Evolutionary conservation across 1,140 invertebrate species (phyloP), one percentile per base, ranked within the genome.

Genomic region (Eulimnadia texana): DNA sequence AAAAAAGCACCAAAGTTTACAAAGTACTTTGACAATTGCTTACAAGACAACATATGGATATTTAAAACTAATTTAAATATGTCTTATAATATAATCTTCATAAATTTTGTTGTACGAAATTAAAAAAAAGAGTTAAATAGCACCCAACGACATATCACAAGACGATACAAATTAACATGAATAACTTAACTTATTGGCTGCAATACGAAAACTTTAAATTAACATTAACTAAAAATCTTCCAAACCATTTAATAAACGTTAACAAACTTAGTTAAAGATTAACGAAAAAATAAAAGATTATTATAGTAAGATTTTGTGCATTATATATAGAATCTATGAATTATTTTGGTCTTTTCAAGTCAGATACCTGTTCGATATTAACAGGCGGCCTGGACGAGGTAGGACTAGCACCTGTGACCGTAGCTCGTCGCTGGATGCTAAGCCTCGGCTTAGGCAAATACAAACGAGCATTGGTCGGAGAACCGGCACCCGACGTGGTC

Each of bases 371-470:
- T 66, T 86, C 82, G 56, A 86, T 77, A 68, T 79, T 79, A 61
- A 82, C 73, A 63, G 79, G 78, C 53, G 84, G 79, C 58, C 79
- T 72, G 62, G 81, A 82, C 50, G 79, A 75, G 2, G 80, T 82
- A 16, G 87, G 84, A 64, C 82, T 87, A 52, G 84, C 86, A 6
- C 90, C 89, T 66, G 88, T 89, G 65, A 93, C 90, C 3, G 90
- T 92, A 55, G 91, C 88, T 24, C 91, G 74, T 11, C 91, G 78
- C 71, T 88, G 87, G 20, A 89, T 81, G 55, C 80, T 72, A 60
- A 79, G 79, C 42, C 84, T 77, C 23, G 86, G 86, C 70, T 88
- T 87, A 1, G 85, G 80, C 23, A 85, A 80, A 68, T 86, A 89
- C 64, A 89, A 66, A 13, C 80, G 74, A 19, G 77, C 72, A 51